These are phyloP conservation scores for Fundulus diaphanus DNA, from an alignment of 2,797 vertebrate genomes.

Conservation along the genomic window DNA sequence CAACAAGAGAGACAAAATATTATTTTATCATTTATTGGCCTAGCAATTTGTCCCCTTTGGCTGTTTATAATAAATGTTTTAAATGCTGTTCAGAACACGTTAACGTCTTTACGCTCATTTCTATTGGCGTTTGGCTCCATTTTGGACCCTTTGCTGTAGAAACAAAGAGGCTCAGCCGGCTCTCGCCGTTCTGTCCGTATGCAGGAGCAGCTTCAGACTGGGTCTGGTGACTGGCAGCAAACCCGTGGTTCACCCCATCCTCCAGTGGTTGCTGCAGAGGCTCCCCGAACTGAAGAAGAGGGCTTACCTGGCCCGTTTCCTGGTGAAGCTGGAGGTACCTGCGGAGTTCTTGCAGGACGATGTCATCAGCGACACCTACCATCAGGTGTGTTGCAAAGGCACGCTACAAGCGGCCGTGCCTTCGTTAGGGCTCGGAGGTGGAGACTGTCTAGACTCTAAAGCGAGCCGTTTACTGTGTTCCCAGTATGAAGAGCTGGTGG, in stretches of 20 bases:
- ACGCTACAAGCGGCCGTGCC: background rate
- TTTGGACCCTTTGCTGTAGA: background rate
- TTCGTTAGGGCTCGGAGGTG: background rate
- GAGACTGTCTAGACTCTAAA: background rate
- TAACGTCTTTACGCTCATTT: too few species aligned
- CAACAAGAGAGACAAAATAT: too few species aligned
- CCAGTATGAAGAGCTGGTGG: constrained; percentile 97
- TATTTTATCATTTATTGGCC: background rate
- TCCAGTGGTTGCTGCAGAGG: constrained; percentile 94
- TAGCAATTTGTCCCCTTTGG: background rate
- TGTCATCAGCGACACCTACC: constrained; percentile 87
- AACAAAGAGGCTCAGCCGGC: background rate
- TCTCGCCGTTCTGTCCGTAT: background rate
- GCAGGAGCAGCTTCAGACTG: constrained; percentile 92
- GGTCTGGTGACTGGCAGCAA: constrained; percentile 94
- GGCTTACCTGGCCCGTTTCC: constrained; percentile 93
- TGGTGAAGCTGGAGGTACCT: constrained; percentile 93
- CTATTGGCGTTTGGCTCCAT: background rate
- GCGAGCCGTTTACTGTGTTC: constrained; percentile 29
- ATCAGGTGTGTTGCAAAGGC: constrained; percentile 84
- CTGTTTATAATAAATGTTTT: background rate
- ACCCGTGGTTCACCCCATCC: constrained; percentile 91
- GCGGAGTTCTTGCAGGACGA: constrained; percentile 95
- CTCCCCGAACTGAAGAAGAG: constrained; percentile 93
- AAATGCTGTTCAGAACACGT: too few species aligned